Conservation (phyloP, 2,113 vertebrate species). For the Ictalurus punctatus region DNA sequence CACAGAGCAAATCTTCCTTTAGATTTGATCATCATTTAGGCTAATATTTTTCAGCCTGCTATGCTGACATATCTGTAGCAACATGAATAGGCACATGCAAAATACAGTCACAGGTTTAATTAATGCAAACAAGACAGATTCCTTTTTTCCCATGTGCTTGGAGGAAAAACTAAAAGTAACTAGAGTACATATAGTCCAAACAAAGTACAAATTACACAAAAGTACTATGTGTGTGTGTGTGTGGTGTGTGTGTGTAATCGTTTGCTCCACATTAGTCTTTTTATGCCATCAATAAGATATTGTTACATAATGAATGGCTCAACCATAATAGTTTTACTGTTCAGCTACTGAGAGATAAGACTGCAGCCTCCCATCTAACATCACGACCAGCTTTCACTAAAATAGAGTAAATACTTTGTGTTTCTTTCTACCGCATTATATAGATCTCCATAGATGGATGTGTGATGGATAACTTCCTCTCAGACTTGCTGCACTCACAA, state of each 20-base stretch:
- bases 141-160: not conserved
- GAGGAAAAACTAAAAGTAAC: not conserved
- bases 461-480: not conserved
- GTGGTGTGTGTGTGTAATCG: not conserved
- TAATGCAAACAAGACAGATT: not conserved
- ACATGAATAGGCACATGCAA: not conserved
- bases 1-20: not conserved
- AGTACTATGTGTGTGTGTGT: not conserved
- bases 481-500: not conserved
- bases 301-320: not conserved
- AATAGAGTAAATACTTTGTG: not conserved
- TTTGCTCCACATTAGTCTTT: not conserved
- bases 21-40: not conserved
- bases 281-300: not conserved
- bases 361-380: not conserved
- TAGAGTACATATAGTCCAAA: not conserved
- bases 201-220: not conserved
- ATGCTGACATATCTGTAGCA: not conserved
- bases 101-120: not conserved
- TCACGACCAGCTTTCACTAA: not conserved
- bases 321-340: not conserved
- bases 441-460: not conserved
- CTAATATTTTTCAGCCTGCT: not conserved
- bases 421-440: not conserved
- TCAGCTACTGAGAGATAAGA: not conserved